Evolutionary conservation across 1,140 invertebrate species (phyloP), one percentile per base, ranked within the genome.

Genomic region (Ips typographus): DNA sequence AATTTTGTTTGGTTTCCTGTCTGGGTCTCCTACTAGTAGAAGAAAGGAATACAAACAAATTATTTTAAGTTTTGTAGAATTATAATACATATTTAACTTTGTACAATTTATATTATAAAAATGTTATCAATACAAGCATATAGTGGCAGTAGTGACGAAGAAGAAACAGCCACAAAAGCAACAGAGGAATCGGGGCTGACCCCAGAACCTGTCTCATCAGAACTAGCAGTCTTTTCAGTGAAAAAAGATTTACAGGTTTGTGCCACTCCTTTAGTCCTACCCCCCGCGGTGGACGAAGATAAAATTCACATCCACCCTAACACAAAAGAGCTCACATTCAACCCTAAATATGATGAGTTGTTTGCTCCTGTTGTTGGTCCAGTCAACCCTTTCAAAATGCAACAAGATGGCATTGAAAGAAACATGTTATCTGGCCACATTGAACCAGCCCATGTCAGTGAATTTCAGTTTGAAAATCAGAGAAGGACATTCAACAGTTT

Each of bases 401-500:
- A 94, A 76, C 95, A 98, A 77, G 90, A 95, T 80, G 88, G 86
- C 73, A 91, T 94, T 1, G 78, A 84, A 1, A 94, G 94, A 79
- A 99, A 99, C 80, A 97, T 92, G 68, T 81, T 99, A 0, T 90
- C 96, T 39, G 98, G 98, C 7, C 98, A 90, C 85, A 92, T 98
- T 2, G 98, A 99, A 80, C 88, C 91, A 74, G 94, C 96, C 2
- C 94, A 98, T 81, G 89, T 99, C 40, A 98, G 91, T 83, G 93
- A 95, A 76, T 99, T 99, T 82, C 93, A 98, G 75, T 99, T 99
- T 88, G 98, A 99, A 83, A 96, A 94, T 80, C 96, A 99, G 78
- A 85, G 98, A 71, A 85, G 95, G 78, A 99, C 96, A 6, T 99
- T 99, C 81, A 85, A 89, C 41, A 95, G 93, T 78, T 98, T 93